Evolutionary conservation across 1,140 invertebrate species (phyloP), one percentile per base, ranked within the genome.

Genomic region (Wasmannia auropunctata): DNA sequence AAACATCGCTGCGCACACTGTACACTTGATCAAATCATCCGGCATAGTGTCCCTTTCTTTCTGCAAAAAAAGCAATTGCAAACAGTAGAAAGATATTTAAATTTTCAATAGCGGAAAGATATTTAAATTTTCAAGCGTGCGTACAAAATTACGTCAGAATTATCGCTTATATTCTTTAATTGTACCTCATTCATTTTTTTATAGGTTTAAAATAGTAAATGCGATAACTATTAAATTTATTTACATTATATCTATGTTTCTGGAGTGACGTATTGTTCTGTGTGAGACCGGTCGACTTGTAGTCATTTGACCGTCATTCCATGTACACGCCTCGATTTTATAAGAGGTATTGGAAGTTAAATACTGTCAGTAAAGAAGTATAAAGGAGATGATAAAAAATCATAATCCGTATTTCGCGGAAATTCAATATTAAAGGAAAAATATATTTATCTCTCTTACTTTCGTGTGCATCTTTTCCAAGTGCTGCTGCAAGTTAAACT

Each of bases 401-500:
- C n/a, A n/a, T n/a, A n/a, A n/a, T n/a, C n/a, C n/a, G n/a, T n/a
- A n/a, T n/a, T n/a, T n/a, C n/a, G n/a, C n/a, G n/a, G n/a, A n/a
- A n/a, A n/a, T n/a, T n/a, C n/a, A n/a, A n/a, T n/a, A n/a, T n/a
- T n/a, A n/a, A n/a, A n/a, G n/a, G n/a, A n/a, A 43, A 43, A 56
- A 25, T 16, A 7, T 56, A n/a, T 54, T 85, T 81, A 56, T 88
- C 60, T 43, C 6, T 0, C 65, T 90, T 89, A 93, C 93, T 91
- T 91, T 86, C 69, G 93, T 92, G 87, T 97, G 97, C 86, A 96
- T 95, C 86, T 96, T 95, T 86, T 95, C 94, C 83, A 97, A 94
- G 92, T 97, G 97, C 92, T 96, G 96, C 92, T 96, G 96, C 85
- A 97, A 94, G 93, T 97, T 97, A 76, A 96, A 97, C 93, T 97